Evolutionary conservation across 2,113 vertebrate genomes (phyloP).

Genomic region (Elachura formosa): DNA sequence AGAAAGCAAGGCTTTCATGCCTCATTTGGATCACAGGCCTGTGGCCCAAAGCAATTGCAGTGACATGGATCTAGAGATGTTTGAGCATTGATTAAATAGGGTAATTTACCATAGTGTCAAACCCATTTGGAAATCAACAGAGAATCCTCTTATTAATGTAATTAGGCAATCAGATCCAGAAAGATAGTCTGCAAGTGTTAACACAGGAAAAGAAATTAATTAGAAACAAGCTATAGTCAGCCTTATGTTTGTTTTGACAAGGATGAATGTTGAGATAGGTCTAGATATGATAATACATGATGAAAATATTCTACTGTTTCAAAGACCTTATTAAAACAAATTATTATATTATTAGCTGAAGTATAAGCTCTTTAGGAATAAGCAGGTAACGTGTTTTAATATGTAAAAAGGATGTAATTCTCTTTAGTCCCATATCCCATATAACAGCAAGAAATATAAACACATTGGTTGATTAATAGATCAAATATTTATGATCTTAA

Average conservation of each 20-base stretch:
- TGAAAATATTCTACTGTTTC: neutral
- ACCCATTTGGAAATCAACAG: neutral
- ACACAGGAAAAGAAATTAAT: neutral
- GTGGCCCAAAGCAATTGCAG: neutral
- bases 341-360: neutral
- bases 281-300: neutral
- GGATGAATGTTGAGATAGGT: neutral
- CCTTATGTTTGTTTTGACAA: neutral
- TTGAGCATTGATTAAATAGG: neutral
- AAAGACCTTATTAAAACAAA: neutral
- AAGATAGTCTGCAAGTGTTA: neutral
- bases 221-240: neutral
- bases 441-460: constrained; percentile 22
- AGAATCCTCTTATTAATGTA: neutral
- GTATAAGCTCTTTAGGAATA: neutral
- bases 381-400: neutral
- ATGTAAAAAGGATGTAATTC: neutral
- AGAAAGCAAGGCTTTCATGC: neutral
- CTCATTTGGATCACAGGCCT: neutral
- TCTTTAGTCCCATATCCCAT: neutral
- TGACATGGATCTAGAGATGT: neutral
- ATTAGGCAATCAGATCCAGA: neutral
- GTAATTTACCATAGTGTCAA: neutral
- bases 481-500: constrained; percentile 13
- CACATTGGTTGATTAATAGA: neutral